phyloP scores from a whole-genome alignment of 1,140 invertebrate species.

The Lanistes nyassanus region DNA sequence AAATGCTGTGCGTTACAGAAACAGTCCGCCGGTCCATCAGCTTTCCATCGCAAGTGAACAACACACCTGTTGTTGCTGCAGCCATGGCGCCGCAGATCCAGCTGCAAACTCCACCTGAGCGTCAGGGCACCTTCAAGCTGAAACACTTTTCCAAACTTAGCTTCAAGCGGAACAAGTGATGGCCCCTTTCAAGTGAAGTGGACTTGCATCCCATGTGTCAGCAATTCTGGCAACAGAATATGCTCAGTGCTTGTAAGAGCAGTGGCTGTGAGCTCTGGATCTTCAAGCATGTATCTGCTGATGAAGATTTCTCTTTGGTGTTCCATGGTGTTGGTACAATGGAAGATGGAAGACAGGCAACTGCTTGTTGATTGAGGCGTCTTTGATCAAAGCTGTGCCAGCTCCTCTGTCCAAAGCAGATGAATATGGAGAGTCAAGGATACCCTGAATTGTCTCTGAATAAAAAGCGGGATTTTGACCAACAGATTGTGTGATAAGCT shows the following conservation, averaged over 20 bases:
- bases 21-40: conserved; percentile 37
- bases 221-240: neutral
- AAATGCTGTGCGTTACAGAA: conserved; percentile 21
- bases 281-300: neutral
- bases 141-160: conserved; percentile 35
- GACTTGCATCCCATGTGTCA: neutral
- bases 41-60: conserved; percentile 42
- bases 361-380: too few species aligned
- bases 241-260: neutral
- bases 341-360: neutral
- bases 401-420: too few species aligned
- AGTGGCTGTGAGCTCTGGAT: neutral
- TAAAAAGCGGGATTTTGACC: too few species aligned
- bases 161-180: conserved; percentile 31
- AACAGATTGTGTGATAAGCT: too few species aligned
- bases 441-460: too few species aligned
- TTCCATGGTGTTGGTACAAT: neutral
- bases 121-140: conserved; percentile 30
- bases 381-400: too few species aligned
- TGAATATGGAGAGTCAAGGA: too few species aligned
- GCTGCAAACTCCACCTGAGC: conserved; percentile 14
- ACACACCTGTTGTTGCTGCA: conserved; percentile 26
- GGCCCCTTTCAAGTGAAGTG: neutral
- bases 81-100: conserved; percentile 20
- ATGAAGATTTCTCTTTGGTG: neutral